Percentiles rank a stretch among this genome's conserved stretches.
These are phyloP conservation scores for Theodoxus fluviatilis DNA, from an alignment of 2,888 invertebrate genomes.

Conservation along the genomic window DNA sequence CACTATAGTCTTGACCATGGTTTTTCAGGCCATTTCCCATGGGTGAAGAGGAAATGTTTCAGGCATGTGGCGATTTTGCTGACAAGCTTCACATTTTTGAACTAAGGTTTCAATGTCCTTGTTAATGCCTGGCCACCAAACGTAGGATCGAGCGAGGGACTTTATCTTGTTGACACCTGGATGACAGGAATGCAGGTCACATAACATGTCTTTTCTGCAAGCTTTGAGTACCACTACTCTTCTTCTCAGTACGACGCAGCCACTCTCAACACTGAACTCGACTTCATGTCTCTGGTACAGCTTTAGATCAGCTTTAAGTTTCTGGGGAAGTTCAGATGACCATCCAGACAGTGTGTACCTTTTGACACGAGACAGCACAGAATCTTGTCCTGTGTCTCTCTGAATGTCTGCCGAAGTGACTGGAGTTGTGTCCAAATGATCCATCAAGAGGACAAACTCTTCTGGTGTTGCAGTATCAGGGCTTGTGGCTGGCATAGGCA, in stretches of 20 bases:
- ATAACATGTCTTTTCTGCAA: slow-evolving; percentile 24
- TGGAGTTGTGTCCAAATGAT: not conserved
- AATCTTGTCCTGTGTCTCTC: not conserved
- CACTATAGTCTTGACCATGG: slow-evolving; percentile 45
- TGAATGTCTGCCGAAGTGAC: not conserved
- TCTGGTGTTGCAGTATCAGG: too few relatives aligned
- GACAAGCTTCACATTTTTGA: slow-evolving; percentile 33
- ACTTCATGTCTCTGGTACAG: slow-evolving; percentile 11
- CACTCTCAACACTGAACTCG: slow-evolving; percentile 26
- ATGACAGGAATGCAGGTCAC: slow-evolving; percentile 36
- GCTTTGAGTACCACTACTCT: slow-evolving; percentile 28
- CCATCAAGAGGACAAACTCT: slow-evolving; percentile 15
- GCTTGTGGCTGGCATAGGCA: slow-evolving; percentile 31
- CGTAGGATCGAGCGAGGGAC: slow-evolving; percentile 30
- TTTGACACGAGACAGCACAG: slow-evolving; percentile 10
- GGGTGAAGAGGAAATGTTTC: slow-evolving; percentile 40
- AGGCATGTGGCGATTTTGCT: slow-evolving; percentile 29
- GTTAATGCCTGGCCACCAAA: slow-evolving; percentile 41
- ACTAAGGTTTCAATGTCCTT: slow-evolving; percentile 30
- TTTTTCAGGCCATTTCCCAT: slow-evolving; percentile 40
- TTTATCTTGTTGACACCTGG: slow-evolving; percentile 39
- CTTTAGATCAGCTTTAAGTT: slow-evolving; percentile 12
- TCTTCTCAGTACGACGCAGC: slow-evolving; percentile 31
- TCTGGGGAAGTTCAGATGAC: not conserved
- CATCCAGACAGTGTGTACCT: not conserved